These are phyloP conservation scores for Montifringilla adamsi DNA, from an alignment of 2,113 vertebrate species.

Conservation along the genomic window DNA sequence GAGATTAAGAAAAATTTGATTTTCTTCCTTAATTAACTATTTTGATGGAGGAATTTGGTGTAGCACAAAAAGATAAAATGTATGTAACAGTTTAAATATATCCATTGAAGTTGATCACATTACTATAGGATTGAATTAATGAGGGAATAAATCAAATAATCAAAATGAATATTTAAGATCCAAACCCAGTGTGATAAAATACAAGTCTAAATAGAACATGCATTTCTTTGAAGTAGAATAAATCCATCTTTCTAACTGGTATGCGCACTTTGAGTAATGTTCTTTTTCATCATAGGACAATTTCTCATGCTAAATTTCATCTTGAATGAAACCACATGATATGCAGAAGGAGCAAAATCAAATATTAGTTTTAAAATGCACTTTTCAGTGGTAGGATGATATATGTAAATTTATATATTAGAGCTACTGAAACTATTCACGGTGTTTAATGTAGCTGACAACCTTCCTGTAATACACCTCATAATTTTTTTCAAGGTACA, in stretches of 20 bases:
- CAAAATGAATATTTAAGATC: constrained; percentile 62
- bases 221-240: constrained; percentile 53
- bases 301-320: constrained; percentile 45
- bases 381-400: not conserved
- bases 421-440: not conserved
- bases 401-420: not conserved
- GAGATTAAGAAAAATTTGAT: constrained; percentile 49
- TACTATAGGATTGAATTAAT: constrained; percentile 56
- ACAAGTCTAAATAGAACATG: constrained; percentile 52
- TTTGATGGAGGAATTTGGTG: constrained; percentile 50
- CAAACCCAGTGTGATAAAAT: constrained; percentile 50
- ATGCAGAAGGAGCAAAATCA: constrained; percentile 12
- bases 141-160: constrained; percentile 55
- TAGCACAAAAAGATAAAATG: constrained; percentile 39
- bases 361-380: constrained; percentile 30
- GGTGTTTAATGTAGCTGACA: not conserved
- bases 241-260: constrained; percentile 39
- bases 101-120: constrained; percentile 43
- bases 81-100: constrained; percentile 55
- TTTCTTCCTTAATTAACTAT: constrained; percentile 63
- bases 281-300: constrained; percentile 23
- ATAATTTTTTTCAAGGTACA: not conserved
- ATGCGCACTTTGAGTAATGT: not conserved
- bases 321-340: not conserved
- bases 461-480: not conserved